phyloP scores from a whole-genome alignment of 1,140 invertebrate genomes.

The Drosophila ficusphila region DNA sequence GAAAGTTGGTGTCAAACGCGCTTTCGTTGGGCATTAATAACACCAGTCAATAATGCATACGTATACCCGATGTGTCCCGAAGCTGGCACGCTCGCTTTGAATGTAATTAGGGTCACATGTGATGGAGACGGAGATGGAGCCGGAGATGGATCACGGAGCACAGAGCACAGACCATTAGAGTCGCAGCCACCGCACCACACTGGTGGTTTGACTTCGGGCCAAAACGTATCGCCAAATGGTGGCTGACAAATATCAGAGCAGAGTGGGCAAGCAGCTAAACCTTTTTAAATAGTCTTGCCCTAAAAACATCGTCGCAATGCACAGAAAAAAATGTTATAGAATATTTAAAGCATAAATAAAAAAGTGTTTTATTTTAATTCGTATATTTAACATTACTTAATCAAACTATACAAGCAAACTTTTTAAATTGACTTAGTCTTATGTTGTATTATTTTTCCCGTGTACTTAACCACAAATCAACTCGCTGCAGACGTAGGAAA shows the following conservation, averaged over 20 bases:
- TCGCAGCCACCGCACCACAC: neutral
- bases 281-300: constrained; percentile 29
- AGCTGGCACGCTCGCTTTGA: constrained; percentile 38
- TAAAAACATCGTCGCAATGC: neutral
- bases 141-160: constrained; percentile 32
- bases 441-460: neutral
- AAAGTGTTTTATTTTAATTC: no score
- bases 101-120: constrained; percentile 70
- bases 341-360: no score
- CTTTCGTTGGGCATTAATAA: constrained; percentile 46
- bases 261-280: constrained; percentile 16
- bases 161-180: constrained; percentile 35
- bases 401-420: no score
- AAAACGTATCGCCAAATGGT: constrained; percentile 45
- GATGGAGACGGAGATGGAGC: constrained; percentile 28
- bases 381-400: no score
- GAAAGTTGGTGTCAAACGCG: constrained; percentile 34
- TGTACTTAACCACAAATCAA: neutral
- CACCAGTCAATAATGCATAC: constrained; percentile 45
- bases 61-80: constrained; percentile 36
- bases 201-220: constrained; percentile 24
- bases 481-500: constrained; percentile 22
- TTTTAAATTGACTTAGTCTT: no score
- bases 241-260: constrained; percentile 50
- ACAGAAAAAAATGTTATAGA: neutral